Evolutionary conservation across 2,888 invertebrate genomes (phyloP).

Genomic region (Panzeria rudis): DNA sequence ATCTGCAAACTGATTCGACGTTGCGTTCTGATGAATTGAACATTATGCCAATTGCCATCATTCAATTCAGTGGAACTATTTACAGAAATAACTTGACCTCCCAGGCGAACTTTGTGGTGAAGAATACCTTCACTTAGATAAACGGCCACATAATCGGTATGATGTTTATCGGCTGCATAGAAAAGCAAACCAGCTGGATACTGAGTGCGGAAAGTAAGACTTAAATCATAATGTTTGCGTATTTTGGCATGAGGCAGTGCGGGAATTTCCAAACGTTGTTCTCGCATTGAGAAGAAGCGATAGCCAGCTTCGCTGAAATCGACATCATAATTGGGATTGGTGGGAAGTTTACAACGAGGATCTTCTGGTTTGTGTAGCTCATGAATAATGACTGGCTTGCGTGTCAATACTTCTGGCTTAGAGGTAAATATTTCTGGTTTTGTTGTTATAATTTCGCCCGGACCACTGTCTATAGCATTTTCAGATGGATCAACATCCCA

Average conservation of each 20-base stretch:
- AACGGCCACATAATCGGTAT: slow-evolving; percentile 89
- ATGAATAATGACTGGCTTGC: slow-evolving; percentile 71
- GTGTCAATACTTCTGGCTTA: slow-evolving; percentile 75
- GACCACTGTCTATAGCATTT: slow-evolving; percentile 62
- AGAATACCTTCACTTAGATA: slow-evolving; percentile 90
- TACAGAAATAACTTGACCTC: slow-evolving; percentile 86
- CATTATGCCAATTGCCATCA: slow-evolving; percentile 92
- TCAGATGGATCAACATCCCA: slow-evolving; percentile 74
- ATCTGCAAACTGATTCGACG: slow-evolving; percentile 85
- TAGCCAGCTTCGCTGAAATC: slow-evolving; percentile 80
- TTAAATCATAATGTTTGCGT: slow-evolving; percentile 88
- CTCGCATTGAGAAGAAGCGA: slow-evolving; percentile 84
- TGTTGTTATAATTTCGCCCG: slow-evolving; percentile 67
- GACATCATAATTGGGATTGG: slow-evolving; percentile 81
- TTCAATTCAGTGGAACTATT: slow-evolving; percentile 86
- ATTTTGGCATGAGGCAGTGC: slow-evolving; percentile 86
- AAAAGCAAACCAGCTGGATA: slow-evolving; percentile 92
- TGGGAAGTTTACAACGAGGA: slow-evolving; percentile 80
- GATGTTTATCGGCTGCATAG: slow-evolving; percentile 88
- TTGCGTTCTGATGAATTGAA: slow-evolving; percentile 87
- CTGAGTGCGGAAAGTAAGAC: slow-evolving; percentile 89
- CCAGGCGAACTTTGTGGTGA: slow-evolving; percentile 86
- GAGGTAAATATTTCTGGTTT: slow-evolving; percentile 50
- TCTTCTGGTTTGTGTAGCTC: slow-evolving; percentile 79
- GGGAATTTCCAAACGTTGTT: slow-evolving; percentile 89